A percentile compares a stretch with the other conserved stretches of the same genome.
Evolutionary conservation across 2,888 invertebrate genomes (phyloP).

Genomic region (Stomorhina lunata): DNA sequence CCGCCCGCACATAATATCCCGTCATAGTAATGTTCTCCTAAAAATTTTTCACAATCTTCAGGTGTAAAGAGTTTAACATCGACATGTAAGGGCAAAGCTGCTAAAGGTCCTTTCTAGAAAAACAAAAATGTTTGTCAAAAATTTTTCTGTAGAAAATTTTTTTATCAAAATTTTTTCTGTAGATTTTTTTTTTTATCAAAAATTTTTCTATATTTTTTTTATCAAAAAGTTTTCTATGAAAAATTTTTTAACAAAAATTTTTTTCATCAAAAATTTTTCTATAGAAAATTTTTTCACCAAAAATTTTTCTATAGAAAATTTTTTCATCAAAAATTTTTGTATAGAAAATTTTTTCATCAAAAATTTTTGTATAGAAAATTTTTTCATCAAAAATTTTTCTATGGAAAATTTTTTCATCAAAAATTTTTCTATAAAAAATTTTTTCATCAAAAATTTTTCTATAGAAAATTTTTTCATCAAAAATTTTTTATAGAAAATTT

Average conservation of each 20-base stretch:
- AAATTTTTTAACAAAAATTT: too few species aligned
- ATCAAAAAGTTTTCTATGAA: too few species aligned
- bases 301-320: neutral
- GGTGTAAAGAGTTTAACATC: slow-evolving; percentile 8
- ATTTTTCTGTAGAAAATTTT: neutral
- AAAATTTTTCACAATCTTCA: slow-evolving; percentile 32
- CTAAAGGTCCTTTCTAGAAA: slow-evolving; percentile 66
- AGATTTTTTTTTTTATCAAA: too few species aligned
- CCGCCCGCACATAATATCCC: slow-evolving; percentile 63
- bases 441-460: too few species aligned
- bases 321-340: too few species aligned
- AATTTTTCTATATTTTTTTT: too few species aligned
- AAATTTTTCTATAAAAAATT: neutral
- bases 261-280: too few species aligned
- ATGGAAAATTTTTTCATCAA: neutral
- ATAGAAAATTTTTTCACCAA: neutral
- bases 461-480: neutral
- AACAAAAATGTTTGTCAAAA: neutral
- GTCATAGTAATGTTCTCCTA: neutral
- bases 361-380: neutral
- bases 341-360: neutral
- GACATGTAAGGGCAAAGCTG: slow-evolving; percentile 26
- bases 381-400: too few species aligned
- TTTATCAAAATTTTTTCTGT: too few species aligned
- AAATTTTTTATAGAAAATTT: neutral